Base-by-base conservation (phyloP, 2,888 invertebrate genomes). In the Auanema sp. region DNA sequence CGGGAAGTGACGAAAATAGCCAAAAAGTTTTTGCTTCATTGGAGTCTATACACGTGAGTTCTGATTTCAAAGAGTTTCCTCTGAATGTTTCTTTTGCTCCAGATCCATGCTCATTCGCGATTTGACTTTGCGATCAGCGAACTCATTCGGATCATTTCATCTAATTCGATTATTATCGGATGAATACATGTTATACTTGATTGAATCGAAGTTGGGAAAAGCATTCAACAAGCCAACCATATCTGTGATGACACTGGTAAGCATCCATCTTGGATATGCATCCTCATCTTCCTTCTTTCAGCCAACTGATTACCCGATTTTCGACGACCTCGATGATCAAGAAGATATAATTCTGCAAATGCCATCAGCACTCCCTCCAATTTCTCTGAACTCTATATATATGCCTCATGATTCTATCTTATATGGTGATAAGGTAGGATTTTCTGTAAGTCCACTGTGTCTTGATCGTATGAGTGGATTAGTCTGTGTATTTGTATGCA, bases 61-160 rank as follows among this genome's bases (percentile, higher is more conserved):
- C 33, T 11, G 14, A 11, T 33, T 18, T 23, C 18, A 11, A 12
- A 23, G 3, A 14, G 24, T 5, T n/a, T 52, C 16, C 14, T 11
- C 10, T 16, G 10, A 50, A 50, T 12, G 4, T 11, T 14, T 14
- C 6, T 47, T 44, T 18, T 40, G 11, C 49, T 64, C 33, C 85
- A 92, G 94, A 85, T 96, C 96, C 62, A 93, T 96, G 90, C 93
- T 98, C 64, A 97, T 98, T 79, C 89, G 97, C 54, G 97, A 98
- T 86, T 89, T 98, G 72, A 98, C 97, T 51, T 88, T 97, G 71
- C 87, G 93, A 77, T 95, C 95, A 66, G 97, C 98, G 44, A 92
- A 95, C 23, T 95, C 95, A 85, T 99, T 98, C 87, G 98, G 98
- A 58, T 95, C 95, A 72, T 98, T 98, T 88, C 98, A 98, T 87